Conservation (phyloP, 2,888 invertebrate species). For the Netelia virgata region DNA sequence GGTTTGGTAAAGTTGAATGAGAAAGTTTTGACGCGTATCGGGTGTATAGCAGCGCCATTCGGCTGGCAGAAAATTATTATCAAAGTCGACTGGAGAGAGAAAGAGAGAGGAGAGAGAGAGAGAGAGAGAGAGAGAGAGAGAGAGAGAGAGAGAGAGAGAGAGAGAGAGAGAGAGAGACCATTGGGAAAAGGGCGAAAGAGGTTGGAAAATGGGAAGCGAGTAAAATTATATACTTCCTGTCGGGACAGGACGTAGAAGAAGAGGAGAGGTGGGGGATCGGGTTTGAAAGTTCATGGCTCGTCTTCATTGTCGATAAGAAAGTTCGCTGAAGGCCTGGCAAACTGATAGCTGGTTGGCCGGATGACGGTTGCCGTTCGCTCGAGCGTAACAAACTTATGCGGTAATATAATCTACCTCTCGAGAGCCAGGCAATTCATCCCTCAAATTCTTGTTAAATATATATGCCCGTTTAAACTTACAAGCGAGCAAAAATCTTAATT, state of each 20-base stretch:
- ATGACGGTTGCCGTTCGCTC: conserved; percentile 43
- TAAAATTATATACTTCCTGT: conserved; percentile 60
- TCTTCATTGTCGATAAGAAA: conserved; percentile 62
- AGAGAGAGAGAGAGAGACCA: background rate
- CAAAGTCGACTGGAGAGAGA: conserved; percentile 37
- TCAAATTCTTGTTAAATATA: background rate
- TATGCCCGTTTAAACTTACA: background rate
- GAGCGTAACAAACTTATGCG: conserved; percentile 39
- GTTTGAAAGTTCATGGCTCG: conserved; percentile 46
- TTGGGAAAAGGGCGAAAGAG: conserved; percentile 6
- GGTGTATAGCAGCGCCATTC: conserved; percentile 49
- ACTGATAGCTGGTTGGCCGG: conserved; percentile 47
- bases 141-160: background rate
- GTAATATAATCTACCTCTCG: conserved; percentile 47
- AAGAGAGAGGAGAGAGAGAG: background rate
- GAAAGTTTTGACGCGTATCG: conserved; percentile 63
- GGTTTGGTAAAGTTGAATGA: conserved; percentile 31
- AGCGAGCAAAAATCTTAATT: conserved; percentile 6
- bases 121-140: background rate
- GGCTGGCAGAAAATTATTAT: conserved; percentile 59
- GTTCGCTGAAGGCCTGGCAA: conserved; percentile 49
- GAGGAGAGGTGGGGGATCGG: background rate
- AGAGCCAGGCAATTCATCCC: conserved; percentile 17
- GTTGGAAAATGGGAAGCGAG: conserved; percentile 24
- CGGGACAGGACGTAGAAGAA: background rate